Conservation (phyloP, 2,888 invertebrate genomes). For the Ecliptopera silaceata region DNA sequence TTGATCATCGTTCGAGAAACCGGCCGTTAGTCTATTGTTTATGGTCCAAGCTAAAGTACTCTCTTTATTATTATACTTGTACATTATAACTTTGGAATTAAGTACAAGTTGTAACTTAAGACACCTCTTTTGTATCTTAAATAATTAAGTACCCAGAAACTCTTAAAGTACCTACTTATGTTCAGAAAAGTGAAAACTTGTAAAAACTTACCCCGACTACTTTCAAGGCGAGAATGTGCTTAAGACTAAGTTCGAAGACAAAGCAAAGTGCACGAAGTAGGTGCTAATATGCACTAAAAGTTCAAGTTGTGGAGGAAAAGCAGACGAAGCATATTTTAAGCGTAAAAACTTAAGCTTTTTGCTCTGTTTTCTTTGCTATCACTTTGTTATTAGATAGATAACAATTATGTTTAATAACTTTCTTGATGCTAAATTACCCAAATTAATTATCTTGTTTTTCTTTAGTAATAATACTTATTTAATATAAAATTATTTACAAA, state of each 20-base stretch:
- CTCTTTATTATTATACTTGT: conserved; percentile 1
- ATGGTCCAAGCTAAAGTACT: neutral
- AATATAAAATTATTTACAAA: too few species aligned
- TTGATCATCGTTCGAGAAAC: too few species aligned
- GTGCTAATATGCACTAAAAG: conserved; percentile 9
- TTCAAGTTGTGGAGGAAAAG: neutral
- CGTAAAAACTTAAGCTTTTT: neutral
- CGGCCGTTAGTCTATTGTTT: too few species aligned
- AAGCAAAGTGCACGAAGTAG: conserved; percentile 5
- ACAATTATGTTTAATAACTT: too few species aligned
- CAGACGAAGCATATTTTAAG: neutral
- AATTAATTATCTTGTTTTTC: too few species aligned
- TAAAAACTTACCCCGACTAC: conserved; percentile 8
- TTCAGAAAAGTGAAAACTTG: conserved; percentile 10
- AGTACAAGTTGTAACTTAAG: neutral
- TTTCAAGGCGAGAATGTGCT: conserved; percentile 12
- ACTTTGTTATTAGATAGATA: too few species aligned
- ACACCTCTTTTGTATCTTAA: conserved; percentile 2
- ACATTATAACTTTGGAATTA: too few species aligned
- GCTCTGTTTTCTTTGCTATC: too few species aligned
- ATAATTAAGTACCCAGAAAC: conserved; percentile 7
- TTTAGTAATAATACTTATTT: too few species aligned
- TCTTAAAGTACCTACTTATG: conserved; percentile 4
- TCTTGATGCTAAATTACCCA: too few species aligned
- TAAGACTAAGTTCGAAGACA: conserved; percentile 8